Evolutionary conservation across 2,113 vertebrate genomes (phyloP).

Genomic region (Chloropsis cyanopogon): DNA sequence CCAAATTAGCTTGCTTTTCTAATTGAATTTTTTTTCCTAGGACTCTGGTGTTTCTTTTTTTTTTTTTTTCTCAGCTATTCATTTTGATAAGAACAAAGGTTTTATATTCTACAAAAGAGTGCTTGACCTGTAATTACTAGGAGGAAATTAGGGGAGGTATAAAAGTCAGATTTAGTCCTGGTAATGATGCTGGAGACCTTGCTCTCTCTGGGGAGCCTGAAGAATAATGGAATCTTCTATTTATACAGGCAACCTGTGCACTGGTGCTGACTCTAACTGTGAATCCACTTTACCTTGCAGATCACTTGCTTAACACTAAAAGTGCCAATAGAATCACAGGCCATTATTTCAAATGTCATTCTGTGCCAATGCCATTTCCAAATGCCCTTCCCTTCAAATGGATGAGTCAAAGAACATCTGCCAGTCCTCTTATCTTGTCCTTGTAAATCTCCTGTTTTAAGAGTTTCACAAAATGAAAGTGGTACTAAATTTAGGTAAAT

Average conservation of each 20-base stretch:
- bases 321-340: conserved; percentile 82
- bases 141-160: conserved; percentile 86
- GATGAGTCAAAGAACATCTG: conserved; percentile 79
- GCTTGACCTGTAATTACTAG: conserved; percentile 99
- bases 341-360: conserved; percentile 91
- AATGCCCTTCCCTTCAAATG: conserved; percentile 75
- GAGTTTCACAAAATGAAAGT: conserved; percentile 55
- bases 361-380: conserved; percentile 71
- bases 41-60: too few relatives aligned
- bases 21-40: conserved; percentile 93
- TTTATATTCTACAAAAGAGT: conserved; percentile 98
- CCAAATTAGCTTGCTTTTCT: conserved; percentile 99
- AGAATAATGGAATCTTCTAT: conserved; percentile 99
- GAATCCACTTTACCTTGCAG: conserved; percentile 85
- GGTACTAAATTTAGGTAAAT: conserved; percentile 54
- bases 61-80: conserved; percentile 73
- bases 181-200: conserved; percentile 99
- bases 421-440: conserved; percentile 53
- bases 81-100: conserved; percentile 97
- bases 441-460: conserved; percentile 61
- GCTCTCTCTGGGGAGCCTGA: conserved; percentile 87
- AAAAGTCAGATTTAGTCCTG: conserved; percentile 95
- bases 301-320: conserved; percentile 88
- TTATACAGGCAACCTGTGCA: conserved; percentile 95
- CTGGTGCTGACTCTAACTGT: conserved; percentile 84